These are phyloP conservation scores for Drosophila rhopaloa DNA, from an alignment of 1,140 invertebrate species.

Conservation along the genomic window DNA sequence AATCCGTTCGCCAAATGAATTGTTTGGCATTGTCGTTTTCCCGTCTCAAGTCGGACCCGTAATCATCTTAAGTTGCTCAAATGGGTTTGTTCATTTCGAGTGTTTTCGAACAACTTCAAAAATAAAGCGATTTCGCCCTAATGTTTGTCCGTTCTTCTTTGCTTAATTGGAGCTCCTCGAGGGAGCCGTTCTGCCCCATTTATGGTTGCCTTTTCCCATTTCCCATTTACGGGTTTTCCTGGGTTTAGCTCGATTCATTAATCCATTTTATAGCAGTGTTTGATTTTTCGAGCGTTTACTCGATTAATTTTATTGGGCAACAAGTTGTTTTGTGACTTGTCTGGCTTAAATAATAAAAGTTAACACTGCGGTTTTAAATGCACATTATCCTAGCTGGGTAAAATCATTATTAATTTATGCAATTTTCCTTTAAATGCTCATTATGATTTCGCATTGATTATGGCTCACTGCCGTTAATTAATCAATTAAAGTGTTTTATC, in stretches of 20 bases:
- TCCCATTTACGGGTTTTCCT: not conserved
- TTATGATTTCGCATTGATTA: slow-evolving; percentile 1
- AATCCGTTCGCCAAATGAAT: slow-evolving; percentile 76
- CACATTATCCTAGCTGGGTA: not conserved
- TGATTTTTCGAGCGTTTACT: slow-evolving; percentile 8
- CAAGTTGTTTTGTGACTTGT: not conserved
- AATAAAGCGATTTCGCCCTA: slow-evolving; percentile 48
- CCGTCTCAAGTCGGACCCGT: slow-evolving; percentile 36
- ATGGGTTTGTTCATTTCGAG: slow-evolving; percentile 73
- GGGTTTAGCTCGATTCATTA: slow-evolving; percentile 16
- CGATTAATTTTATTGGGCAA: not conserved
- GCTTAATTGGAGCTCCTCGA: slow-evolving; percentile 52
- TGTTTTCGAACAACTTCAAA: slow-evolving; percentile 49
- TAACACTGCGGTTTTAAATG: slow-evolving; percentile 14
- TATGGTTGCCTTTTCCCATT: slow-evolving; percentile 3
- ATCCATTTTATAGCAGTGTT: slow-evolving; percentile 21
- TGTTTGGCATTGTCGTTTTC: slow-evolving; percentile 66
- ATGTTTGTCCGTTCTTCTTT: slow-evolving; percentile 36
- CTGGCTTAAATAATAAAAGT: slow-evolving; percentile 3
- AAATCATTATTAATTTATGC: slow-evolving; percentile 10
- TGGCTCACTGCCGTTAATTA: slow-evolving; percentile 9
- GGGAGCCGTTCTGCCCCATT: slow-evolving; percentile 25
- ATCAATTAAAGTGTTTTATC: slow-evolving; percentile 23
- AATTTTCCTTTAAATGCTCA: slow-evolving; percentile 9
- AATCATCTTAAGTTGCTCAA: slow-evolving; percentile 81